Evolutionary conservation across 2,113 vertebrate genomes (phyloP), one percentile per base, ranked within the genome.

Genomic region (Mormyrus lacerda): DNA sequence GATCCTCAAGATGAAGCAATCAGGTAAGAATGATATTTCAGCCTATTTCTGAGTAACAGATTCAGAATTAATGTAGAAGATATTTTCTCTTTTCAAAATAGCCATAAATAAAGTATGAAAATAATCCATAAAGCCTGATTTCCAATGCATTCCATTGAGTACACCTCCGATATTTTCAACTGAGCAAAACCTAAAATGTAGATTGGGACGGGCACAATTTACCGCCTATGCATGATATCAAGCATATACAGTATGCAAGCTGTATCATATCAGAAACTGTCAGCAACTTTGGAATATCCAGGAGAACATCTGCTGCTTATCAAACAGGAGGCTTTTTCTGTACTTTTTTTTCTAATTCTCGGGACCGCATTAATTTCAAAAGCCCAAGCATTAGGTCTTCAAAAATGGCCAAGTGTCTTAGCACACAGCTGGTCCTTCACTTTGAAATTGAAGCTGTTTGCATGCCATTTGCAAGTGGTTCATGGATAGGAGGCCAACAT

Each of bases 381-480:
- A 95, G 94, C 84, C 92, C 93, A 92, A 83, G 94, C 93, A 93
- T 95, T 92, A 92, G 95, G 94, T 94, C 91, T 91, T 93, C 51
- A 91, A 93, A 92, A 94, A 92, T 90, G 91, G 92, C 92, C 93
- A 92, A 93, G 92, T 61, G 19, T 55, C 53, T 85, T 24, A 55
- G 90, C 94, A 94, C 93, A 94, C 97, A 97, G 96, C 97, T 97
- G 97, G 95, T 94, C 92, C 88, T 92, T 0, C 91, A 93, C 97
- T 97, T 98, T 98, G 97, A 98, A 98, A 98, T 95, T 90, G 17
- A 96, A 98, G 95, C 93, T 93, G 94, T 95, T 91, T 93, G 93
- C 93, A 93, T 94, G 93, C 94, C 94, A 84, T 85, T 90, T 95
- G 95, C 93, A 91, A 94, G 94, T 89, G 92, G 92, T 91, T 93